These are phyloP conservation scores for Drosophila quinaria DNA, from an alignment of 2,888 invertebrate genomes.

Conservation along the genomic window DNA sequence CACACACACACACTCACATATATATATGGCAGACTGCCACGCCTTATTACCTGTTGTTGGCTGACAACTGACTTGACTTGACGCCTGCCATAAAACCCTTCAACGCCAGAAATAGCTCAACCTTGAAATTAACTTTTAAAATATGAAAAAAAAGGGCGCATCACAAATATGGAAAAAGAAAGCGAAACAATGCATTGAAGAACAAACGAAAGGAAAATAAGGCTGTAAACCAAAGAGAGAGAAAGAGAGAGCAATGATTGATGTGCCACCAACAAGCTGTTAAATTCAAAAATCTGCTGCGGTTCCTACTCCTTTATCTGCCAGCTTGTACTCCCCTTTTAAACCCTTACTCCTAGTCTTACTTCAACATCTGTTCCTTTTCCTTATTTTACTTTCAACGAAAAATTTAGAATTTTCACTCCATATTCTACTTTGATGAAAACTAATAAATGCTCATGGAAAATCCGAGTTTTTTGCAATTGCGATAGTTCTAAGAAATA, in stretches of 20 bases:
- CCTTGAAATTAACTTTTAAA: conserved; percentile 81
- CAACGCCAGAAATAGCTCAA: conserved; percentile 68
- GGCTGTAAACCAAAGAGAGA: conserved; percentile 1
- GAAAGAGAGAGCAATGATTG: conserved; percentile 1
- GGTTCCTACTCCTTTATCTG: not conserved
- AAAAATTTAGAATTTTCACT: no score
- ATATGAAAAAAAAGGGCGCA: conserved; percentile 50
- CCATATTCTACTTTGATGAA: no score
- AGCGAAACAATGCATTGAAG: conserved; percentile 10
- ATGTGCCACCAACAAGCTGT: conserved; percentile 59
- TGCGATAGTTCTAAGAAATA: no score
- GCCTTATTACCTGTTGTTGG: conserved; percentile 64
- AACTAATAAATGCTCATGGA: no score
- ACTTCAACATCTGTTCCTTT: not conserved
- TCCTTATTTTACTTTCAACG: no score
- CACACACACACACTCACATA: conserved; percentile 9
- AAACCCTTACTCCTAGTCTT: not conserved
- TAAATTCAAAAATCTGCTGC: conserved; percentile 59
- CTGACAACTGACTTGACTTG: conserved; percentile 48
- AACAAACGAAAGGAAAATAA: conserved; percentile 11
- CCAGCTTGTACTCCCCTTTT: not conserved
- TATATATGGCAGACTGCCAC: conserved; percentile 19
- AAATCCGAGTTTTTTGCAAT: no score
- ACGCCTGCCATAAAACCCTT: conserved; percentile 65
- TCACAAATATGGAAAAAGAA: conserved; percentile 11